Conservation (phyloP, 2,113 vertebrate genomes). For the Perccottus glenii region DNA sequence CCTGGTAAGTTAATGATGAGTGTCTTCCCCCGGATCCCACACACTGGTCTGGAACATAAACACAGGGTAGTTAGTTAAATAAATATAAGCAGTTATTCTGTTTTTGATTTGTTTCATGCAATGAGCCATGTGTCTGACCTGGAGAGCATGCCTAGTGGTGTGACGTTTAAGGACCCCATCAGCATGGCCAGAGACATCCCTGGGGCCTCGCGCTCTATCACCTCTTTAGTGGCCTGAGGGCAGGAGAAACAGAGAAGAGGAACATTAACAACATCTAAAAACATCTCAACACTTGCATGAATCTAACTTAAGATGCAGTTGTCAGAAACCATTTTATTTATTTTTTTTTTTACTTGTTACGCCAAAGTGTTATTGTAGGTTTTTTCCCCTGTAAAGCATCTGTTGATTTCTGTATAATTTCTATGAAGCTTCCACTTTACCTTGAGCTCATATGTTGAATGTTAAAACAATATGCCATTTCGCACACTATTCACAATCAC, state of each 20-base stretch:
- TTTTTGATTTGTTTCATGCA: not conserved
- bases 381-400: no score
- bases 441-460: no score
- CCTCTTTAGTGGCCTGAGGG: conserved; percentile 95
- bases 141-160: conserved; percentile 98
- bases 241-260: conserved; percentile 13
- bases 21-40: conserved; percentile 98
- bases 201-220: conserved; percentile 98
- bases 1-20: conserved; percentile 99
- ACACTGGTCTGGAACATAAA: conserved; percentile 87
- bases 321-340: no score
- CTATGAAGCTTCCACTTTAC: no score
- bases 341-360: no score
- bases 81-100: not conserved
- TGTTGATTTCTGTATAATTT: no score
- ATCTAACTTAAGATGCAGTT: no score
- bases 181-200: conserved; percentile 99
- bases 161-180: conserved; percentile 99
- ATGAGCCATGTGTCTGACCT: conserved; percentile 80
- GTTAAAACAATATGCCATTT: no score
- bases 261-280: conserved; percentile 4
- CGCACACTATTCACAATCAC: no score
- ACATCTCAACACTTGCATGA: no score
- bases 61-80: conserved; percentile 14
- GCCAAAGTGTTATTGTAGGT: no score